Percentiles rank a stretch among this genome's conserved stretches.
Conservation (phyloP, 2,888 invertebrate genomes). For the Hypercompe scribonia region DNA sequence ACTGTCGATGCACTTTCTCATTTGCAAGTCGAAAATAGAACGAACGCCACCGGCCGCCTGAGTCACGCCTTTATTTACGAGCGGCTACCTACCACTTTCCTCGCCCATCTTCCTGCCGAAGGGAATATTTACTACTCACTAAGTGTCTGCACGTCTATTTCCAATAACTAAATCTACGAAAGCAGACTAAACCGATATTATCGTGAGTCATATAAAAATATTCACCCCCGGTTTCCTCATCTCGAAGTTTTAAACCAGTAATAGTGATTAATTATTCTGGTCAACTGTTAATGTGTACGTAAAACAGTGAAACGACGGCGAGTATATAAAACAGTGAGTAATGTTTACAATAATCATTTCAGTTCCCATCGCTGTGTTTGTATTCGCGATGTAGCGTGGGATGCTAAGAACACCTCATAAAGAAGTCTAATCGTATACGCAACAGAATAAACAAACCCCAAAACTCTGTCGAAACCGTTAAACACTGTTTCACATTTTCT, state of each 20-base stretch:
- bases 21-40: conserved; percentile 81
- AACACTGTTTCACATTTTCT: conserved; percentile 79
- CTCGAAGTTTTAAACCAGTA: conserved; percentile 31
- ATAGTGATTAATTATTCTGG: conserved; percentile 49
- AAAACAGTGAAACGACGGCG: conserved; percentile 44
- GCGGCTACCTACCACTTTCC: conserved; percentile 62
- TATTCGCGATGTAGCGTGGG: conserved; percentile 71
- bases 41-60: conserved; percentile 57
- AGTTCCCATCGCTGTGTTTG: conserved; percentile 69
- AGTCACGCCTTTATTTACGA: conserved; percentile 81
- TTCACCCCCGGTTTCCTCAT: conserved; percentile 37
- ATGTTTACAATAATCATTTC: conserved; percentile 76
- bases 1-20: conserved; percentile 78
- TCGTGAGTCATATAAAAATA: conserved; percentile 42
- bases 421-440: conserved; percentile 72
- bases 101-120: conserved; percentile 61
- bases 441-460: conserved; percentile 71
- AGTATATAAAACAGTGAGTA: conserved; percentile 62
- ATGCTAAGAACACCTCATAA: conserved; percentile 74
- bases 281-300: conserved; percentile 42
- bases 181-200: conserved; percentile 40
- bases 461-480: conserved; percentile 72
- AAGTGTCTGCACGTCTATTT: conserved; percentile 60
- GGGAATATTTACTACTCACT: conserved; percentile 55
- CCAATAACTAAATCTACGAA: conserved; percentile 39